Conservation (phyloP, 1,140 invertebrate genomes). For the Archivesica marissinica region DNA sequence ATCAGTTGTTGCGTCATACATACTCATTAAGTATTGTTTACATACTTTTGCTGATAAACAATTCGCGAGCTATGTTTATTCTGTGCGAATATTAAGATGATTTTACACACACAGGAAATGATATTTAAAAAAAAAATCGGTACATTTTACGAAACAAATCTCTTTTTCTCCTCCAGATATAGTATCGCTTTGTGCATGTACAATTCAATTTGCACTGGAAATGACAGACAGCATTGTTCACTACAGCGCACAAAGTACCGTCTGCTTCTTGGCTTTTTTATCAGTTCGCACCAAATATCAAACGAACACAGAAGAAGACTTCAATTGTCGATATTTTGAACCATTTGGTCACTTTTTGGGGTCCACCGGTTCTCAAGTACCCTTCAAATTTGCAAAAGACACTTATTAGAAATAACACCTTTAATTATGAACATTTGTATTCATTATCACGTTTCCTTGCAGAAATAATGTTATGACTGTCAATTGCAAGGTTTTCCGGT, state of each 20-base stretch:
- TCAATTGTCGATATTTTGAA: constrained; percentile 29
- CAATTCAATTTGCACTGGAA: too few species aligned
- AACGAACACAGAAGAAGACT: constrained; percentile 32
- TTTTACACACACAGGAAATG: too few species aligned
- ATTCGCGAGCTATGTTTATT: too few species aligned
- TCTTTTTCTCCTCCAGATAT: too few species aligned
- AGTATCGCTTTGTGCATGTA: too few species aligned
- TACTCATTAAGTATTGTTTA: too few species aligned
- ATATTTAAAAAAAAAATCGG: too few species aligned
- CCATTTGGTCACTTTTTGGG: constrained; percentile 52
- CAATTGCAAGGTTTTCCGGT: constrained; percentile 29
- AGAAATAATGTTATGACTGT: constrained; percentile 33
- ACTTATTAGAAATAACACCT: constrained; percentile 54
- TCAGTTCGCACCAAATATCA: constrained; percentile 40
- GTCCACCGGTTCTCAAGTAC: constrained; percentile 6
- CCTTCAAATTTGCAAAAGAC: constrained; percentile 30
- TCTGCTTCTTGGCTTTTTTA: background rate
- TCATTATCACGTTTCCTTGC: constrained; percentile 36
- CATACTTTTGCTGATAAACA: too few species aligned
- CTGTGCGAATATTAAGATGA: too few species aligned
- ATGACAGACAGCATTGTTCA: background rate
- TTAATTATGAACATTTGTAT: constrained; percentile 53
- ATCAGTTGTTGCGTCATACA: too few species aligned
- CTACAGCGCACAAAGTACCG: background rate
- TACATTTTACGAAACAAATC: too few species aligned